Evolutionary conservation across 2,888 invertebrate genomes (phyloP), one percentile per base, ranked within the genome.

Genomic region (Tholera decimalis): DNA sequence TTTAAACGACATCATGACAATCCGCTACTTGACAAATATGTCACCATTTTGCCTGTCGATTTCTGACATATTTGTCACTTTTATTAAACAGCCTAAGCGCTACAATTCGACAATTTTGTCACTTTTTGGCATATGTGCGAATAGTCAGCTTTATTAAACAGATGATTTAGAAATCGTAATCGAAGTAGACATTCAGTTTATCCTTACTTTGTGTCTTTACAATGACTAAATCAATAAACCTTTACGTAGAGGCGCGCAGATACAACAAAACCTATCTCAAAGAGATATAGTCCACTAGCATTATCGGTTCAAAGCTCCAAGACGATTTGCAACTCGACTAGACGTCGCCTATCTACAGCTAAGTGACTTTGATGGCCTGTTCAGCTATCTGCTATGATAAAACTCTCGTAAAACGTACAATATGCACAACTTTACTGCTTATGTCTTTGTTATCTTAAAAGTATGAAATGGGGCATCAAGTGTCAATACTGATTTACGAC

Each of bases 391-490:
- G 46, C 82, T 65, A 72, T 70, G 80, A 80, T 83, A 80, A 80
- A 72, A 83, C 65, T 61, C 67, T 75, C 82, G 76, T 81, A 81
- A 80, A 81, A 63, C 69, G 62, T 73, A 80, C 79, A 75, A 75
- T 83, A 83, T 81, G 81, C 61, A 75, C 69, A 80, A 69, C 44
- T 83, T 80, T 83, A 81, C 63, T 68, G 74, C 61, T 58, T 63
- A 80, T 58, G 75, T 75, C 80, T 83, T 83, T 74, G 79, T 80
- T 80, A 80, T 83, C 83, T 78, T 83, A 78, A 80, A 80, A 78
- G 83, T 80, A 75, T 78, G 79, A 80, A 83, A 81, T 73, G 74
- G 74, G 59, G 73, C 77, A 77, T 74, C 70, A 64, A 83, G 78
- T 68, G 58, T 74, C 81, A 68, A 80, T 83, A 66, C 49, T 56